A percentile compares a stretch with the other conserved stretches of the same genome.
Evolutionary conservation across 2,797 vertebrate species (phyloP).

Genomic region (Oreochromis mossambicus): DNA sequence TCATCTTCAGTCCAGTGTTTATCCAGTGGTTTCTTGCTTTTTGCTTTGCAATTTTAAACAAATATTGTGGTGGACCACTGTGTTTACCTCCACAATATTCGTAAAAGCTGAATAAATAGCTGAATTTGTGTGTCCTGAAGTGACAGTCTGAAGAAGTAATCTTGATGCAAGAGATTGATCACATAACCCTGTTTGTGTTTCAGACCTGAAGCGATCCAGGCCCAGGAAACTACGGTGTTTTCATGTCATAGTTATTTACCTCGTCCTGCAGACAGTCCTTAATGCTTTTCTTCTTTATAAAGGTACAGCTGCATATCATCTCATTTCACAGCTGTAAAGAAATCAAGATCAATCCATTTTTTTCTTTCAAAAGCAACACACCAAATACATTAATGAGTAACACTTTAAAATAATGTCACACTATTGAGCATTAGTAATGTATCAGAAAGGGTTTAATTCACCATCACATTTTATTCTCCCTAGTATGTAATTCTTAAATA

Average conservation of each 20-base stretch:
- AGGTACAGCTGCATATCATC: conserved; percentile 67
- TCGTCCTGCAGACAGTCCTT: conserved; percentile 71
- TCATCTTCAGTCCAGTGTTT: too few relatives aligned
- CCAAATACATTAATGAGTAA: not conserved
- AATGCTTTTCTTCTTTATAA: conserved; percentile 72
- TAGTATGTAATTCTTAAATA: not conserved
- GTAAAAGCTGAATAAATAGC: not conserved
- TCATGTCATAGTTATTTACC: conserved; percentile 46
- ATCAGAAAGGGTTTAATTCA: not conserved
- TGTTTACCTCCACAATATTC: not conserved
- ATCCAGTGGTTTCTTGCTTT: not conserved
- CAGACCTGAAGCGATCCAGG: conserved; percentile 52
- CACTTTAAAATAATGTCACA: not conserved
- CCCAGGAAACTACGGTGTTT: conserved; percentile 21
- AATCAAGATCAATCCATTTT: not conserved
- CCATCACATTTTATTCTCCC: not conserved
- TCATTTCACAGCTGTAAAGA: not conserved
- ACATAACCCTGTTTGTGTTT: conserved; percentile 15
- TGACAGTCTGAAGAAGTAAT: not conserved
- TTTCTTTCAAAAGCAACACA: not conserved
- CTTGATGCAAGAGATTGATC: not conserved
- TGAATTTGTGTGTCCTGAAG: not conserved
- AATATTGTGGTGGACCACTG: not conserved
- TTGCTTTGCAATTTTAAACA: not conserved
- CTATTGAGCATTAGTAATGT: not conserved